Evolutionary conservation across 2,797 vertebrate species (phyloP), one percentile per base, ranked within the genome.

Genomic region (Nannoperca australis): DNA sequence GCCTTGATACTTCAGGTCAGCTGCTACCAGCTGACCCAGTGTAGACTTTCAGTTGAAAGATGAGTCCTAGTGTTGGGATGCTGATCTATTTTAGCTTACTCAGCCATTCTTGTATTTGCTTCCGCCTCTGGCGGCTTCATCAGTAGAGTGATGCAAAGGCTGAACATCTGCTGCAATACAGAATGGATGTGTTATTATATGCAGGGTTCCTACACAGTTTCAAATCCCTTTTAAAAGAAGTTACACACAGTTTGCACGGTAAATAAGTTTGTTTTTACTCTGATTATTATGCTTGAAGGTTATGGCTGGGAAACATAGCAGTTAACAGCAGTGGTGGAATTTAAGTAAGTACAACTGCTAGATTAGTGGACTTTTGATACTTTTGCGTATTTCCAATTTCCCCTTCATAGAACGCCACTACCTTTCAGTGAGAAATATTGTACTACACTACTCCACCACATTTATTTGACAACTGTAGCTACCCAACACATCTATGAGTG

Each of bases 91-190:
- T 74, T 36, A 27, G 67, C 9, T 36, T 34, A 54, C 17, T 60
- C 14, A 4, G 53, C 18, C 27, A 44, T 45, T 55, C n/a, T 58
- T 56, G 32, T 17, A 1, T 45, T 0, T 17, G 8, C 32, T 10
- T 59, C 18, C 2, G 2, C 15, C 69, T 36, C 71, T 47, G 27
- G 50, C 2, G 20, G 24, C 14, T 42, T 64, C 49, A 2, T 61
- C 36, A n/a, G 38, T n/a, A n/a, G 18, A 74, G 18, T 7, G 1
- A 59, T 12, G 0, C 4, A 40, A 15, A 34, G 11, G 56, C 34
- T 12, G 5, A 59, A 44, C 30, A 67, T 22, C 45, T 42, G 62
- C 78, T 83, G 82, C 22, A 66, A 75, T 6, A 79, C 27, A 86
- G 44, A 84, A 77, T 2, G 0, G 14, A 51, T 32, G 9, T 38